Evolutionary conservation across 2,888 invertebrate species (phyloP).

Genomic region (Petrolisthes cinctipes): DNA sequence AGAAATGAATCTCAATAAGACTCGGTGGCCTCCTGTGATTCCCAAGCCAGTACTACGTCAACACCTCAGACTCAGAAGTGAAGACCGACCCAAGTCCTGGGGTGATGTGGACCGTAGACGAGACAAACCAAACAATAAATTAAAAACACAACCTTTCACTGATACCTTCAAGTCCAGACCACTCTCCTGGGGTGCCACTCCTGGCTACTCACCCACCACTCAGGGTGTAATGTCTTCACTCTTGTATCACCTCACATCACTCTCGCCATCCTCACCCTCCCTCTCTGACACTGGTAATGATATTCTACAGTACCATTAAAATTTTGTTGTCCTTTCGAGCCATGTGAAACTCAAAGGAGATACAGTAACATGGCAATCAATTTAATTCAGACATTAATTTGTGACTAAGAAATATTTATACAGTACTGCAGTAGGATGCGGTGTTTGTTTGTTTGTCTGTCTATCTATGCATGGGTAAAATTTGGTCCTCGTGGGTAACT

Average conservation of each 20-base stretch:
- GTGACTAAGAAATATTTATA: too few species aligned
- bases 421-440: too few species aligned
- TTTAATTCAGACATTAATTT: too few species aligned
- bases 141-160: background rate
- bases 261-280: background rate
- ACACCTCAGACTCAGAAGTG: background rate
- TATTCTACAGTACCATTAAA: background rate
- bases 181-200: background rate
- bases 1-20: too few species aligned
- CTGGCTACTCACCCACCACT: background rate
- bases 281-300: background rate
- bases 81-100: background rate
- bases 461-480: too few species aligned
- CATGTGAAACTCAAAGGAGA: too few species aligned
- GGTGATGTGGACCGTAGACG: background rate
- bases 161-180: background rate
- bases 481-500: too few species aligned
- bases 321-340: too few species aligned
- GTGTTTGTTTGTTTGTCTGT: too few species aligned
- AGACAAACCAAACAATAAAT: background rate
- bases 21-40: too few species aligned
- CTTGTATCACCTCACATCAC: background rate
- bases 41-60: background rate
- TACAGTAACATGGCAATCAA: too few species aligned
- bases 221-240: background rate